Evolutionary conservation across 2,797 vertebrate species (phyloP).

Genomic region (Falco naumanni): DNA sequence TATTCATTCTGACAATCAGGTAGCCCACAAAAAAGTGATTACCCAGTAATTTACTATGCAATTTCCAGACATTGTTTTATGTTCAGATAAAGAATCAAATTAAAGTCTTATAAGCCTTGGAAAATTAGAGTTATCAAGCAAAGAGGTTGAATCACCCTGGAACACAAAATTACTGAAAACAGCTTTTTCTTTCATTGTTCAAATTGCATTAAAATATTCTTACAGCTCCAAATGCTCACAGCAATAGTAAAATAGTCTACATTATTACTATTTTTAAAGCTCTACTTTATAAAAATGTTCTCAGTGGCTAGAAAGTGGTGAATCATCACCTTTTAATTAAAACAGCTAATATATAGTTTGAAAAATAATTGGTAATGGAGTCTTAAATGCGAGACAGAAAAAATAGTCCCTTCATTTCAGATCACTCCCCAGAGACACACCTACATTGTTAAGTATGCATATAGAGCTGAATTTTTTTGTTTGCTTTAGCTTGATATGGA

Average conservation of each 20-base stretch:
- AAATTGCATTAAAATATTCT: slow-evolving; percentile 57
- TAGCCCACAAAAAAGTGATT: slow-evolving; percentile 66
- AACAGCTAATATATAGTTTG: slow-evolving; percentile 58
- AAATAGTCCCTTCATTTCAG: slow-evolving; percentile 37
- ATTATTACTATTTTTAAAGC: slow-evolving; percentile 27
- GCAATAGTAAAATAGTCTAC: slow-evolving; percentile 16
- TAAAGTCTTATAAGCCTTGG: slow-evolving; percentile 74
- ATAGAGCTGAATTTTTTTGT: slow-evolving; percentile 4
- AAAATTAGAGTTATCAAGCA: slow-evolving; percentile 76
- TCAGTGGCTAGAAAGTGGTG: slow-evolving; percentile 53
- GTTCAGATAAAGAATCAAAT: slow-evolving; percentile 77
- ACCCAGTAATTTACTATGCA: slow-evolving; percentile 72
- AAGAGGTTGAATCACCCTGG: slow-evolving; percentile 71
- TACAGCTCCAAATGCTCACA: slow-evolving; percentile 18
- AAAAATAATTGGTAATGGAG: slow-evolving; percentile 50
- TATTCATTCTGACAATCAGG: slow-evolving; percentile 55
- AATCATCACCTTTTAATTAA: slow-evolving; percentile 72
- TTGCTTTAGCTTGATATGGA: slow-evolving; percentile 58
- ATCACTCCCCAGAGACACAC: slow-evolving; percentile 5
- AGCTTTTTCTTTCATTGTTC: slow-evolving; percentile 56
- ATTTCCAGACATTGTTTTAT: slow-evolving; percentile 72
- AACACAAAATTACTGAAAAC: slow-evolving; percentile 66
- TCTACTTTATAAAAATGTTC: slow-evolving; percentile 44
- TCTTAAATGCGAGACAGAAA: slow-evolving; percentile 11
- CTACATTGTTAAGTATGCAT: slow-evolving; percentile 12